Evolutionary conservation across 2,113 vertebrate genomes (phyloP), one percentile per base, ranked within the genome.

Genomic region (Istiophorus platypterus): DNA sequence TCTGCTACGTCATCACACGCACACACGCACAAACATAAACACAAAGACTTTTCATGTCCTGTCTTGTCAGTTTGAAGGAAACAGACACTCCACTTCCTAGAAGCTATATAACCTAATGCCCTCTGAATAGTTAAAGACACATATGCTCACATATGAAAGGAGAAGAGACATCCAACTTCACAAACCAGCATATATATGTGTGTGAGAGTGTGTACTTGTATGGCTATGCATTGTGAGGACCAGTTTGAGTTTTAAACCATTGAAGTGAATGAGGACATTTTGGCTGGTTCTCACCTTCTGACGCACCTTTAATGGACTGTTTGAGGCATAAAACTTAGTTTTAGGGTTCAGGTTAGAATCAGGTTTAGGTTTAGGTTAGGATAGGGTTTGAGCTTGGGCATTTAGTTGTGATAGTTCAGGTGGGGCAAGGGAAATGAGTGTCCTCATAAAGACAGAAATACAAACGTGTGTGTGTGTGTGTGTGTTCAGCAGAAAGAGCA

Each of bases 1-100:
- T 81, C 78, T 69, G 52, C 84, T 72, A 71, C 88, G 84, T 92
- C 92, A 93, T 64, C 47, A 63, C 22, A 34, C 52, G 42, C 54
- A 52, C 65, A 67, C 7, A 62, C 70, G 70, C 54, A 0, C 58
- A 85, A 31, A 56, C 34, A 26, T 5, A 26, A 64, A 49, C 79
- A 45, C 57, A 27, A 2, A 57, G 0, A 24, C 69, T 72, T 65
- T 13, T 12, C 75, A 70, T 80, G 84, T 5, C n/a, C 31, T 31
- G 62, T 80, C 86, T 81, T 86, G 78, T 87, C 71, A 77, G 58
- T 69, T 61, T 56, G 11, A 0, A 13, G 26, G 39, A 70, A 49
- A 49, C 24, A 24, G 18, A 81, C 20, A 51, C 58, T 52, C 74
- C 66, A 68, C 83, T 61, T 41, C 78, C 76, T 76, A 7, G 7